Base-by-base conservation (phyloP, 2,113 vertebrate species). In the Bubo scandiacus region DNA sequence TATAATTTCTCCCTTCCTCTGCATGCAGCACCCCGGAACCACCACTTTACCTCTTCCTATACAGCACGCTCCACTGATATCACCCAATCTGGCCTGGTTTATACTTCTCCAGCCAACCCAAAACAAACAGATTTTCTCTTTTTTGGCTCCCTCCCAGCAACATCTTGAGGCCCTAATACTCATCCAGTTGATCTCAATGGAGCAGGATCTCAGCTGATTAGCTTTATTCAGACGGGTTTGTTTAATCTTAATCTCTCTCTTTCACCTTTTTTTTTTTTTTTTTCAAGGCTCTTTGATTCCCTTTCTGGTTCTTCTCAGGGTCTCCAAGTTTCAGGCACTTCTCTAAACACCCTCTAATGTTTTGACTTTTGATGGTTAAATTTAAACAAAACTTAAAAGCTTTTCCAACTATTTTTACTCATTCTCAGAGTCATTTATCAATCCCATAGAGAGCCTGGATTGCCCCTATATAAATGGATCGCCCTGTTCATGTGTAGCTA, bases 301-400 rank as follows among this genome's bases (percentile, higher is more conserved):
- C 59, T 90, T 70, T 94, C 91, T 97, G 94, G 89, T 92, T 95
- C 97, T 95, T 92, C 81, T 97, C 96, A 96, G 74, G 51, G 71
- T 86, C 86, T 95, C 91, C 58, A 89, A 90, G 74, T 91, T 92
- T 96, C 86, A 95, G 78, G 91, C 91, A 67, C 86, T 96, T 97
- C 95, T 95, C 87, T 95, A 95, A 97, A 97, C 97, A 95, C 92
- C 71, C 84, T 78, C 81, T 86, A 83, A 97, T 97, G 89, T 97
- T 97, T 97, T 95, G 92, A 92, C 81, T 92, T 96, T 91, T 92
- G 91, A 89, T 90, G 74, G 89, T 85, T 93, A 96, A 73, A 92
- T 83, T 95, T 96, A 97, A 97, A 97, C 96, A 97, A 97, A 97
- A 96, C 87, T 91, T 97, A 94, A 97, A 97, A 97, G 97, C 89